Evolutionary conservation across 2,888 invertebrate species (phyloP), one percentile per base, ranked within the genome.

Genomic region (Stenichneumon culpator): DNA sequence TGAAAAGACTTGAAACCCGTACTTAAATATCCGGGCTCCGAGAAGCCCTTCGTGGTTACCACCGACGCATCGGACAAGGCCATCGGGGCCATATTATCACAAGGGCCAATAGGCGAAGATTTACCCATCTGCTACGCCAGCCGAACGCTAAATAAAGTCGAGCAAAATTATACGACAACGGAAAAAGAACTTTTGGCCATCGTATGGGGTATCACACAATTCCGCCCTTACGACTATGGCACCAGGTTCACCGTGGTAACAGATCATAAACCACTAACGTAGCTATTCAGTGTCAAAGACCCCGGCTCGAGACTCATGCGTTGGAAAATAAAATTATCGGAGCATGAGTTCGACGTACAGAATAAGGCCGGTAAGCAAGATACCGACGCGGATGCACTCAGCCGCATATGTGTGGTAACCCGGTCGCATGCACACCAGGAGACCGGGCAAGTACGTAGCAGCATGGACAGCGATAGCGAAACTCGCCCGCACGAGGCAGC

Each of bases 51-150:
- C 1, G 87, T 90, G 1, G 25, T 94, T 0, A 84, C 89, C 0
- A 91, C 91, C 0, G 93, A 94, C 73, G 94, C 94, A 2, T 94
- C 94, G 0, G 92, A 93, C 57, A 80, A 57, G 1, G 91, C 93
- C 1, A 89, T 94, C 3, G 94, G 94, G 0, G 93, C 92, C 1
- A 92, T 90, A 0, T 70, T 94, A 9, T 72, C 79, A 3, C 63
- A 79, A 14, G 39, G 25, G 16, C 57, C 44, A n/a, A 52, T 69
- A 14, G 79, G 79, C 39, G 36, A 36, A 36, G 36, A 36, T 7
- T 7, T 36, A 9, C 6, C 36, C 36, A 36, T 36, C 36, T 36
- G 44, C 6, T 79, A 79, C 14, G 57, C 69, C 1, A 57, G 69
- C 5, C 3, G 70, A 28, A 72, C 72, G 14, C 28, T 79, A 5